Evolutionary conservation across 2,113 vertebrate species (phyloP), one percentile per base, ranked within the genome.

Genomic region (Orycteropus afer): DNA sequence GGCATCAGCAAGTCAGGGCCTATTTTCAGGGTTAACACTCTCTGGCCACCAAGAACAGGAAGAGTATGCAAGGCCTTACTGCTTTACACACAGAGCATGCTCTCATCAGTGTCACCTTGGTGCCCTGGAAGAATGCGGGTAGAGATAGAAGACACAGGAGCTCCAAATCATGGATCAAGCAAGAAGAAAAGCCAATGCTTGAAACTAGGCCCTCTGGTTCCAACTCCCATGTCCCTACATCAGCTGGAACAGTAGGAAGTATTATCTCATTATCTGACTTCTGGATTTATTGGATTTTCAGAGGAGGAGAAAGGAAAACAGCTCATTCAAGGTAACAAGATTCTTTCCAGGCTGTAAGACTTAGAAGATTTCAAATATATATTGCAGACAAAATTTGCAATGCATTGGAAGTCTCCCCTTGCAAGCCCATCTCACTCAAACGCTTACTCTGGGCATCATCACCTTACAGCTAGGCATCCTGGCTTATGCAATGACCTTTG

Each of bases 391-490:
- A 2, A n/a, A n/a, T 13, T 11, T 20, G 45, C 2, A 4, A 2
- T 15, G 0, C 0, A 1, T 40, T 40, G 27, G 27, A 5, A 2
- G 7, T 65, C 61, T 8, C 8, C 76, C 45, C 76, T 47, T n/a
- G n/a, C 29, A 71, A 71, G 0, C n/a, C 9, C 34, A 9, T 11
- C 20, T 45, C 8, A 51, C 11, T 20, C 7, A 9, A 1, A 49
- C 17, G 5, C 49, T 55, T 42, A 37, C 32, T 23, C 71, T 42
- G 0, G 25, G 20, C 3, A 6, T 65, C 13, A 0, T 3, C 7
- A 1, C 37, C 32, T 51, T 47, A 32, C n/a, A 12, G 25, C 73
- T 18, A 15, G 29, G 27, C 11, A 77, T 7, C 29, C 22, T 49
- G 74, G 7, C 13, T 34, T 32, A 15, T 65, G 61, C 27, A 27